Conservation (phyloP, 2,888 invertebrate genomes). For the Epinotia bilunana region DNA sequence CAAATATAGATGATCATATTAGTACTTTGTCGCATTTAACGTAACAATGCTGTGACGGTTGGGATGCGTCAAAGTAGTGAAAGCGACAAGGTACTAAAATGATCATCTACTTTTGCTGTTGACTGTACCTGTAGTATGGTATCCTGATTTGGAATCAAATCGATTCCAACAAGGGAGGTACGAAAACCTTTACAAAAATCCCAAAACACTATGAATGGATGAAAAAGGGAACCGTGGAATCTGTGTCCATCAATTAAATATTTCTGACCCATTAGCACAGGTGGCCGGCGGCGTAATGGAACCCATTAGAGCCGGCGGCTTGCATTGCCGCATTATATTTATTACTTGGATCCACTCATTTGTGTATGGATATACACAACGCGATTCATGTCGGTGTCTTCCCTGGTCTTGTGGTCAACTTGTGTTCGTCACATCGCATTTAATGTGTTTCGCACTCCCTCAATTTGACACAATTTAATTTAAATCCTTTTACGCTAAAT, state of each 20-base stretch:
- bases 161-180: conserved; percentile 19
- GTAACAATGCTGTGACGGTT: no score
- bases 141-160: neutral
- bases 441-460: no score
- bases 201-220: conserved; percentile 61
- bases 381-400: conserved; percentile 52
- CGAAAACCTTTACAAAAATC: conserved; percentile 44
- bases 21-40: no score
- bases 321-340: conserved; percentile 61
- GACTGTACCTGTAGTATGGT: no score
- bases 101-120: no score
- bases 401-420: no score
- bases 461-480: no score
- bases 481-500: no score
- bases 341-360: conserved; percentile 51
- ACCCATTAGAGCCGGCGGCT: conserved; percentile 70
- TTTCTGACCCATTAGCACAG: conserved; percentile 81
- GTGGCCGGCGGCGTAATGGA: conserved; percentile 79
- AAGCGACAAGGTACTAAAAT: no score
- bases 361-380: conserved; percentile 60
- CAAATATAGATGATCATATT: no score
- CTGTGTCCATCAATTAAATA: conserved; percentile 74
- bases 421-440: no score
- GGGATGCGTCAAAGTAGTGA: no score
- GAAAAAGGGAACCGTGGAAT: conserved; percentile 72